Evolutionary conservation across 2,797 vertebrate genomes (phyloP).

Genomic region (Sparidentex hasta): DNA sequence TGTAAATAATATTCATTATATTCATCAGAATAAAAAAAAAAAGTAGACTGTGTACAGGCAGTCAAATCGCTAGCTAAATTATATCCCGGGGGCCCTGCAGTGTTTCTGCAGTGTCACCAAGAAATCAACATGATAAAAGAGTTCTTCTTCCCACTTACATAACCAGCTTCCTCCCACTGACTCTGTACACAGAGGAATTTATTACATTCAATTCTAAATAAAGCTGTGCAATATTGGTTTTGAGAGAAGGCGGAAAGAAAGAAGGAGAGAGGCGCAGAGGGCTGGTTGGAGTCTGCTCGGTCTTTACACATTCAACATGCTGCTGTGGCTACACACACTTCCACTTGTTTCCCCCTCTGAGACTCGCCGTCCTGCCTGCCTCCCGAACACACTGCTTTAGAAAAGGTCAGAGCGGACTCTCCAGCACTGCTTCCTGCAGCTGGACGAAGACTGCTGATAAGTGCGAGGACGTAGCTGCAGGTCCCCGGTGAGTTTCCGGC

Average conservation of each 20-base stretch:
- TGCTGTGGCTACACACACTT: conserved; percentile 54
- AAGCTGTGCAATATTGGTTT: conserved; percentile 27
- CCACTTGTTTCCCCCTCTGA: conserved; percentile 56
- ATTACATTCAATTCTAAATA: conserved; percentile 26
- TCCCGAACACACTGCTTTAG: conserved; percentile 52
- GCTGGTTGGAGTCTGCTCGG: conserved; percentile 22
- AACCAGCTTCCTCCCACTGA: conserved; percentile 22
- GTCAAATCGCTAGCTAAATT: conserved; percentile 20
- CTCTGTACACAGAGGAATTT: conserved; percentile 25
- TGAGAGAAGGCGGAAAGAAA: conserved; percentile 16
- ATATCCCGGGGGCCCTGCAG: conserved; percentile 4
- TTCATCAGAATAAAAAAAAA: not conserved
- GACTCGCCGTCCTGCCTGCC: conserved; percentile 32
- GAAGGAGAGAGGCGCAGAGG: conserved; percentile 21
- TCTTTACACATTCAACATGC: conserved; percentile 63
- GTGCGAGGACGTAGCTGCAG: conserved; percentile 38
- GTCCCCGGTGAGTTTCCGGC: conserved; percentile 50
- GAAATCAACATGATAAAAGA: conserved; percentile 49
- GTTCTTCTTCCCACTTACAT: conserved; percentile 24
- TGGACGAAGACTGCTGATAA: conserved; percentile 50
- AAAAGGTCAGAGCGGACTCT: conserved; percentile 75
- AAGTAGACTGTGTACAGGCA: not conserved
- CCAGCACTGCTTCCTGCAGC: conserved; percentile 31
- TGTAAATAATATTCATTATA: conserved; percentile 1
- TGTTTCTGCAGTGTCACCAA: conserved; percentile 42